These are phyloP conservation scores for Ophiodon elongatus DNA, from an alignment of 2,113 vertebrate genomes.

Conservation along the genomic window DNA sequence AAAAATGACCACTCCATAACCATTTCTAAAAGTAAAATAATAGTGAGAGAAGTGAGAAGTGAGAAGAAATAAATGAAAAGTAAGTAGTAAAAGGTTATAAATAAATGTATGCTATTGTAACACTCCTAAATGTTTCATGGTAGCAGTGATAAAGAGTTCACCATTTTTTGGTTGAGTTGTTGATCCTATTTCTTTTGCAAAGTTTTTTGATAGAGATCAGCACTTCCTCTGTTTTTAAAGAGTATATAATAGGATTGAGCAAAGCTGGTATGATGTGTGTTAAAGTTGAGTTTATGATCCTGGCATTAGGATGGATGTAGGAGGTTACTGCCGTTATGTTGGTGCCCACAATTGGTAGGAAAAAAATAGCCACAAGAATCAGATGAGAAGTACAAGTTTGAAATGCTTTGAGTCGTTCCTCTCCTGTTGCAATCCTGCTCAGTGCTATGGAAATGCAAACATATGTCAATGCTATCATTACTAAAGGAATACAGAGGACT, in stretches of 20 bases:
- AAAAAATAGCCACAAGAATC: slow-evolving; percentile 71
- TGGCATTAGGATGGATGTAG: slow-evolving; percentile 50
- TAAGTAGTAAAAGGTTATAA: no score
- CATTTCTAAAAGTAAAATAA: background rate
- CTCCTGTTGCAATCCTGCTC: slow-evolving; percentile 46
- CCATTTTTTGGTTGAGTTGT: background rate
- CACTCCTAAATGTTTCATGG: background rate
- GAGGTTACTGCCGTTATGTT: background rate
- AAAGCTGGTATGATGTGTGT: slow-evolving; percentile 65
- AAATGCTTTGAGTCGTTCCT: slow-evolving; percentile 63
- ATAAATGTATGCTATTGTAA: background rate
- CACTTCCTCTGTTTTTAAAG: slow-evolving; percentile 77
- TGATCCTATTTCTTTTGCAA: slow-evolving; percentile 28
- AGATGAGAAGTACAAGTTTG: slow-evolving; percentile 78
- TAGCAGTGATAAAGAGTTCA: background rate
- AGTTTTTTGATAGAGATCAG: slow-evolving; percentile 51
- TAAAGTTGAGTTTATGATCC: slow-evolving; percentile 72
- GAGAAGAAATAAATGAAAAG: no score
- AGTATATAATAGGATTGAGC: slow-evolving; percentile 75
- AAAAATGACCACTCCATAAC: background rate
- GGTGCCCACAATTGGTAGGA: slow-evolving; percentile 35
- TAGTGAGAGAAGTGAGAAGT: background rate
- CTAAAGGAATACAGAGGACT: slow-evolving; percentile 19
- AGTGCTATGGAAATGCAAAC: slow-evolving; percentile 52
- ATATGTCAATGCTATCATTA: slow-evolving; percentile 49